Evolutionary conservation across 2,797 vertebrate species (phyloP).

Genomic region (Synaphobranchus kaupii): DNA sequence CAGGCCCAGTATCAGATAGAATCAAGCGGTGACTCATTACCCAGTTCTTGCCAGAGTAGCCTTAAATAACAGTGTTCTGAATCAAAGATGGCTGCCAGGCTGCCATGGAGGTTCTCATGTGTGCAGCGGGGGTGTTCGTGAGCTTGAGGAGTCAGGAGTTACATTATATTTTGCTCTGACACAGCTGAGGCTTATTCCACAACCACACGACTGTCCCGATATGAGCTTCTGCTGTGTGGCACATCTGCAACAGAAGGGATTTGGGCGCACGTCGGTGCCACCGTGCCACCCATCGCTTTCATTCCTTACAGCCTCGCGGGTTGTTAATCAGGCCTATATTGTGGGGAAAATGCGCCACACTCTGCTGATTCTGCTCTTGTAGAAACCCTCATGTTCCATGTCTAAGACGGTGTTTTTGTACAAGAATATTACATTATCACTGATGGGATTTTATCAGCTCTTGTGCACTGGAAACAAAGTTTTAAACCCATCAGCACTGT

Average conservation of each 20-base stretch:
- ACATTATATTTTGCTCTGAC: not conserved
- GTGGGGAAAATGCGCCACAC: not conserved
- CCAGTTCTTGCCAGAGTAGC: not conserved
- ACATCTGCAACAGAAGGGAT: not conserved
- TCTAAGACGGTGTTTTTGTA: not conserved
- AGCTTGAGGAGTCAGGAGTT: not conserved
- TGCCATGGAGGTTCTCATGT: not conserved
- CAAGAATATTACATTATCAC: not conserved
- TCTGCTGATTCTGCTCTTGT: not conserved
- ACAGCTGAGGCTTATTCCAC: not conserved
- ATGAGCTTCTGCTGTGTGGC: not conserved
- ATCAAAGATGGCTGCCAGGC: not conserved
- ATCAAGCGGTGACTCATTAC: not conserved
- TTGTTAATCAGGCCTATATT: not conserved
- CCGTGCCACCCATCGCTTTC: not conserved
- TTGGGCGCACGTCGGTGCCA: not conserved
- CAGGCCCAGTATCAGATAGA: not conserved
- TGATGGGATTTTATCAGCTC: not conserved
- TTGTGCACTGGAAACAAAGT: not conserved
- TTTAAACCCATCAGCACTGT: not conserved
- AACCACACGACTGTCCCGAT: not conserved
- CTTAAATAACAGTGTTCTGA: not conserved
- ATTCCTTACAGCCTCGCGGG: not conserved
- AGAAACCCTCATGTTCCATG: not conserved
- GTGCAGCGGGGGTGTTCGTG: not conserved